Base-by-base conservation (phyloP, 2,888 invertebrate species). In the Druceiella hillmani region DNA sequence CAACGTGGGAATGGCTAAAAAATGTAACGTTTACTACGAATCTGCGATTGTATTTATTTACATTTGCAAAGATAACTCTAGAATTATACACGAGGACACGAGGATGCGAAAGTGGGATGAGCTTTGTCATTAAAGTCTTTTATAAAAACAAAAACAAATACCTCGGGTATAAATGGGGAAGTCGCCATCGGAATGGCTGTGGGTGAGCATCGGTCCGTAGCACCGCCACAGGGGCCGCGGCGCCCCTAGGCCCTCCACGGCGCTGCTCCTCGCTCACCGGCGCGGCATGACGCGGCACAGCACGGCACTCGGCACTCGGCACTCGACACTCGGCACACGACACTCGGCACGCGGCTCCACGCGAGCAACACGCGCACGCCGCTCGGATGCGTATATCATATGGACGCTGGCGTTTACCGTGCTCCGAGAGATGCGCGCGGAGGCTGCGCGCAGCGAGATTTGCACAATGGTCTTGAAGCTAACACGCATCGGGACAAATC, bases 111-210 rank as follows among this genome's bases (percentile, higher is more conserved):
- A n/a, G n/a, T n/a, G n/a, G n/a, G n/a, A n/a, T n/a, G n/a, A n/a
- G n/a, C n/a, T n/a, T n/a, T n/a, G n/a, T n/a, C n/a, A n/a, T n/a
- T n/a, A n/a, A n/a, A n/a, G n/a, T n/a, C n/a, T n/a, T n/a, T n/a
- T n/a, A n/a, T n/a, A n/a, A n/a, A n/a, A n/a, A n/a, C n/a, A n/a
- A n/a, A n/a, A n/a, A n/a, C n/a, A n/a, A n/a, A n/a, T 75, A 87
- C 86, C 86, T 83, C 79, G 78, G 53, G 79, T 74, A 66, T 85
- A 85, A 64, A 85, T 79, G 56, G 87, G 87, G 68, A 87, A 87
- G 67, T 87, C 87, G 57, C 87, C 84, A 61, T 87, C 87, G 63
- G 87, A 87, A 67, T 84, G 83, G 62, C 87, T 87, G 71, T 87
- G 87, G 50, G 85, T 87, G 61, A 87, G 75, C 81, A 87, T 86